Conservation (phyloP, 2,888 invertebrate species). For the Andrena chrysosceles region DNA sequence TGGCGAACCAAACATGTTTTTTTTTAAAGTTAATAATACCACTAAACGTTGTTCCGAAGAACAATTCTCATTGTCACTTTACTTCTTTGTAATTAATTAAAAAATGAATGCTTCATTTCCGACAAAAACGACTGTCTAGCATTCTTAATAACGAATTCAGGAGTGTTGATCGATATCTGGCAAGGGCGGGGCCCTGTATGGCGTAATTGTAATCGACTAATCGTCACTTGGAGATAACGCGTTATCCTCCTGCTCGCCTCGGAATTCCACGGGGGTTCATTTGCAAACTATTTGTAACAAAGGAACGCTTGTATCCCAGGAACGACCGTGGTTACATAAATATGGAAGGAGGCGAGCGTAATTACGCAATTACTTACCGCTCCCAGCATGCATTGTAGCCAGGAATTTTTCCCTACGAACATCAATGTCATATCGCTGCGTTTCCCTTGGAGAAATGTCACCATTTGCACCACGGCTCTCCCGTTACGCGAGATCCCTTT, state of each 20-base stretch:
- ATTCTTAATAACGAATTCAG: constrained; percentile 16
- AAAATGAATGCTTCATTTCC: too few species aligned
- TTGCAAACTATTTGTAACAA: constrained; percentile 19
- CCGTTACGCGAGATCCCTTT: constrained; percentile 41
- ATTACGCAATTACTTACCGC: constrained; percentile 35
- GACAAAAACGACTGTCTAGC: too few species aligned
- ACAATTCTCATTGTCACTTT: too few species aligned
- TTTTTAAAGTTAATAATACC: too few species aligned
- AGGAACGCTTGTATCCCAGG: neutral
- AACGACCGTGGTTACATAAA: constrained; percentile 4
- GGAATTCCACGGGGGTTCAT: constrained; percentile 28
- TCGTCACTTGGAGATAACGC: constrained; percentile 34
- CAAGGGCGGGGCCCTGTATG: neutral
- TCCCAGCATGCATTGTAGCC: constrained; percentile 10
- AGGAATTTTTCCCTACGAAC: neutral
- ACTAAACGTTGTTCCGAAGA: too few species aligned
- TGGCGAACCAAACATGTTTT: too few species aligned
- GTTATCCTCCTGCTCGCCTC: neutral
- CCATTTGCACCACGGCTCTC: constrained; percentile 11
- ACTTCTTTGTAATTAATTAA: too few species aligned
- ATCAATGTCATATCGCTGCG: neutral
- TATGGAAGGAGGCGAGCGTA: constrained; percentile 5
- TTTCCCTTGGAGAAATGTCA: constrained; percentile 34
- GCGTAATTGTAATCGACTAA: constrained; percentile 29
- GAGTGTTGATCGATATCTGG: constrained; percentile 30